Base-by-base conservation (phyloP, 2,888 invertebrate genomes). In the Sympetrum striolatum region DNA sequence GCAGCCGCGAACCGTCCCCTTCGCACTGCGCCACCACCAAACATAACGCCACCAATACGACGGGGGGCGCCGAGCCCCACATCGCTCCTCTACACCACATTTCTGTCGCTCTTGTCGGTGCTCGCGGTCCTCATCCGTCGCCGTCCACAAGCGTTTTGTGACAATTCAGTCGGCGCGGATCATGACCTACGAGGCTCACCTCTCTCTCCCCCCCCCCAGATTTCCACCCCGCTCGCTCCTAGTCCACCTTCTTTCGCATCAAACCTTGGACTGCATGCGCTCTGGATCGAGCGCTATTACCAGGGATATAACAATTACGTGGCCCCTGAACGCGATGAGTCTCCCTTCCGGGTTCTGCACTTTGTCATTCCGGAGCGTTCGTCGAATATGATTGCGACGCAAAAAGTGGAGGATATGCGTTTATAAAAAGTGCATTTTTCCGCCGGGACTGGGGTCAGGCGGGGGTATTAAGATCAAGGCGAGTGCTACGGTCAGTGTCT, bases 391-490 rank as follows among this genome's bases (percentile, higher is more conserved):
- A 58, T 6, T 25, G 31, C 44, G 6, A 44, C 44, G 10, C 4
- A 8, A 44, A 44, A 44, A 44, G 44, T 44, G 58, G 18, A 35
- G 18, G 10, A 35, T 15, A 35, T 58, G 35, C 53, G 35, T 35
- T 44, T 18, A 18, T 15, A 31, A 80, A 22, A 6, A 2, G 31
- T 8, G 35, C 22, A 14, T 35, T 53, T 58, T 82, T 35, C 53
- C 18, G 35, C 48, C 18, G 39, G 58, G 39, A 82, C n/a, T 86
- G 37, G 37, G 35, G 37, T 86, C 86, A 31, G 60, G 37, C 14
- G 86, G 8, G 37, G 35, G 86, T 37, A 86, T 86, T 86, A 86
- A 64, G 86, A 86, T 86, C 86, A 86, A 86, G 86, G 86, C 35
- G 37, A 86, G 60, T 37, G 39, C n/a, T 35, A 60, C 86, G 86